phyloP scores from a whole-genome alignment of 23 tunicate genomes.

The Corella eumyota region DNA sequence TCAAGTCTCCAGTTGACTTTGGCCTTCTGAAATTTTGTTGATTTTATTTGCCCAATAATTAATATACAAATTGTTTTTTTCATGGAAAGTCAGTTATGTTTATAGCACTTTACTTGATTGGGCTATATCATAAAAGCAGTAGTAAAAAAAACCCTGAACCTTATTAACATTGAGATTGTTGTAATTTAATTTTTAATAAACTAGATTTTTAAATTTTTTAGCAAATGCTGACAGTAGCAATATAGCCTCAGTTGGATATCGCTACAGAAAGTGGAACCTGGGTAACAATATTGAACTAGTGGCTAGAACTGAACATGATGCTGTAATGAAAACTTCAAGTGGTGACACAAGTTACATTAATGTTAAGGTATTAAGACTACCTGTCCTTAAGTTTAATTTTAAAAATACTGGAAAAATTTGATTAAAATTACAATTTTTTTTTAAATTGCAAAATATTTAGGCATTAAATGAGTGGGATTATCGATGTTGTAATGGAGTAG shows the following conservation, averaged over 20 bases:
- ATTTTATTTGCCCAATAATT: too few relatives aligned
- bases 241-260: slow-evolving; percentile 90
- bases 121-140: too few relatives aligned
- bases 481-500: slow-evolving; percentile 82
- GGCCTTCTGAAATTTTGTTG: too few relatives aligned
- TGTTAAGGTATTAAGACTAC: slow-evolving; percentile 53
- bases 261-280: slow-evolving; percentile 89
- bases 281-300: slow-evolving; percentile 87
- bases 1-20: background rate
- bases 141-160: too few relatives aligned
- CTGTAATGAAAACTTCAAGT: slow-evolving; percentile 47
- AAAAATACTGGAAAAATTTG: background rate
- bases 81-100: too few relatives aligned
- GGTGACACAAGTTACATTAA: slow-evolving; percentile 72
- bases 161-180: too few relatives aligned
- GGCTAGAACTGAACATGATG: slow-evolving; percentile 91
- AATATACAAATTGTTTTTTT: too few relatives aligned
- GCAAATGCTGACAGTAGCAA: slow-evolving; percentile 41
- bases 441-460: slow-evolving; percentile 19
- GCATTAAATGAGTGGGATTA: slow-evolving; percentile 95
- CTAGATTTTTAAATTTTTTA: too few relatives aligned
- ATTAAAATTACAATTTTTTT: background rate
- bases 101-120: too few relatives aligned
- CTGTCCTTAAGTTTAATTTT: background rate
- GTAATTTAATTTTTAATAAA: too few relatives aligned